Evolutionary conservation across 1,140 invertebrate genomes (phyloP).

Genomic region (Euura lappo): DNA sequence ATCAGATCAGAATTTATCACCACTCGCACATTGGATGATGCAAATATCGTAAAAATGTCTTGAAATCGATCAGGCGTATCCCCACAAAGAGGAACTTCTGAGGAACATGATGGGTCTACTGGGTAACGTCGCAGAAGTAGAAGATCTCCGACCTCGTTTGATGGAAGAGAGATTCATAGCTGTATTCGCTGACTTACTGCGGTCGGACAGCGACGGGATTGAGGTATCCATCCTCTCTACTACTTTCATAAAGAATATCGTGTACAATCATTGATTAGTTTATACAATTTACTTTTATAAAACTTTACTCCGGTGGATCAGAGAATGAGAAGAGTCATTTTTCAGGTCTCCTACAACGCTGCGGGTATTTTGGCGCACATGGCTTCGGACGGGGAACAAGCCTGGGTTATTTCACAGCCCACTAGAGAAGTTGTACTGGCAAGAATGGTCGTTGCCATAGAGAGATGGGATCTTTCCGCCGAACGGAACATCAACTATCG

Average conservation of each 20-base stretch:
- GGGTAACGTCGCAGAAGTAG: constrained; percentile 96
- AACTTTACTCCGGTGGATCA: background rate
- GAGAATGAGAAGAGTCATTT: background rate
- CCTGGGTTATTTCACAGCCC: constrained; percentile 80
- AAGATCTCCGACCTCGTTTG: constrained; percentile 78
- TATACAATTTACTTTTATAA: background rate
- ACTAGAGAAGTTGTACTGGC: constrained; percentile 75
- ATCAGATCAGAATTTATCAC: background rate
- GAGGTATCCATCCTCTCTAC: constrained; percentile 74
- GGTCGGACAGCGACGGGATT: constrained; percentile 89
- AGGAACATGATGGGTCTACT: constrained; percentile 96
- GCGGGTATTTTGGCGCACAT: constrained; percentile 95
- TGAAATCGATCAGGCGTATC: constrained; percentile 71
- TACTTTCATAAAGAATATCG: too few relatives aligned
- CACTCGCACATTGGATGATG: too few relatives aligned
- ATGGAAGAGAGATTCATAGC: constrained; percentile 85
- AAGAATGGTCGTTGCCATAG: constrained; percentile 81
- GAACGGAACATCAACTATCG: constrained; percentile 96
- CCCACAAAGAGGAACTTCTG: constrained; percentile 85
- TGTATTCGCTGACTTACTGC: constrained; percentile 86
- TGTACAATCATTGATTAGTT: background rate
- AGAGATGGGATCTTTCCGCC: constrained; percentile 85
- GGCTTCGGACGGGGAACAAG: constrained; percentile 86
- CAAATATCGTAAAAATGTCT: background rate
- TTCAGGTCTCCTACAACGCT: constrained; percentile 92